phyloP scores from a whole-genome alignment of 2,888 invertebrate genomes.

The Erebia palarica region DNA sequence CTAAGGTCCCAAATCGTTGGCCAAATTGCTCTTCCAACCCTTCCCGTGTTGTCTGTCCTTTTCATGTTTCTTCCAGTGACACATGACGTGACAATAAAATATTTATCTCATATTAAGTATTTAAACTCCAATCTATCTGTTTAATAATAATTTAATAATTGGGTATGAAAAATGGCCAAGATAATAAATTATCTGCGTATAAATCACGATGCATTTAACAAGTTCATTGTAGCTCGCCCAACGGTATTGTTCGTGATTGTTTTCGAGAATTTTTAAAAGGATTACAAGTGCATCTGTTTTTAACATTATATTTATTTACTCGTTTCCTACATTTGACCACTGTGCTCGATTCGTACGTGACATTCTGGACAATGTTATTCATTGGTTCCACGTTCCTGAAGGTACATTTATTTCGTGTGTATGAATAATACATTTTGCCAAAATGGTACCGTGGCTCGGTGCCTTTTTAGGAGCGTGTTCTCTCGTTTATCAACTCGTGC shows the following conservation, averaged over 20 bases:
- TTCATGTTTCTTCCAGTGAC: no score
- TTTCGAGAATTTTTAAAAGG: conserved; percentile 24
- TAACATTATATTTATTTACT: conserved; percentile 6
- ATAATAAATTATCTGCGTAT: background rate
- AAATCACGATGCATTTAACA: conserved; percentile 19
- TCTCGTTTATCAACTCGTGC: conserved; percentile 48
- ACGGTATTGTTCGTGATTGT: conserved; percentile 30
- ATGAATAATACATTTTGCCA: conserved; percentile 76
- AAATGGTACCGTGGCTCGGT: conserved; percentile 52
- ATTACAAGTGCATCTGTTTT: conserved; percentile 27
- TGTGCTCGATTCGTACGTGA: conserved; percentile 41
- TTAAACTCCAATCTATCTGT: background rate
- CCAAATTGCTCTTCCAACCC: background rate
- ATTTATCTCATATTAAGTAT: background rate
- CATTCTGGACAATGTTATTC: conserved; percentile 38
- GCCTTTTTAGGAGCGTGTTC: conserved; percentile 59
- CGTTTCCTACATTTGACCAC: conserved; percentile 34
- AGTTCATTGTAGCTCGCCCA: conserved; percentile 22
- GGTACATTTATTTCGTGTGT: conserved; percentile 55
- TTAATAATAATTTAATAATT: background rate
- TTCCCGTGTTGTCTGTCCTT: background rate
- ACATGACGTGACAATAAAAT: no score
- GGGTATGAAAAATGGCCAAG: background rate
- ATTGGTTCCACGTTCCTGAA: conserved; percentile 44
- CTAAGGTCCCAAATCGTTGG: no score